Evolutionary conservation across 2,113 vertebrate genomes (phyloP), one percentile per base, ranked within the genome.

Genomic region (Esox niger): DNA sequence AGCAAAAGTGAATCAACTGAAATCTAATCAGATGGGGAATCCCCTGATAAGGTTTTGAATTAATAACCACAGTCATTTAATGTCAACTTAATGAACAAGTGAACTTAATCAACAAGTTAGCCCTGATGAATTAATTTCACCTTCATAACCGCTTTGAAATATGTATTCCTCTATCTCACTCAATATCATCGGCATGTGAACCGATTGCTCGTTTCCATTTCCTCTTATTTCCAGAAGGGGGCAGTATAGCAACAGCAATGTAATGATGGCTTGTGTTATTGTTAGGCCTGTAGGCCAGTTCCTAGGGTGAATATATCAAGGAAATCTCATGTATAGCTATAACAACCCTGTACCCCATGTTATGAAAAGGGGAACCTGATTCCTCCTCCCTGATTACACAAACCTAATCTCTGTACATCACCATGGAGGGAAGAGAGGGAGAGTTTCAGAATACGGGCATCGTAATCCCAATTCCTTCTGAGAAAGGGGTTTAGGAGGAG

Each of bases 221-320:
- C 35, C 0, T 56, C 0, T 58, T 29, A n/a, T n/a, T 4, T 52
- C 49, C 88, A 89, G 65, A 63, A 68, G 89, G 75, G 82, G 88
- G 83, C 85, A 88, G 84, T 27, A 27, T 59, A 30, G 57, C 57
- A 21, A 31, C 29, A 31, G 2, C 78, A 68, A 61, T 61, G 72
- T 46, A 81, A 23, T 25, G 33, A 64, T 6, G 3, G 35, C 29
- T 59, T 27, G 10, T 26, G 30, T 43, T 15, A 35, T 17, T 38
- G 33, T 62, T 35, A 25, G 55, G 20, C 21, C 31, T 38, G 10
- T 38, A 6, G 11, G 58, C 25, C 54, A 55, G 9, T 13, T 35
- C 32, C 68, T 15, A 3, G 62, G 57, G 63, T 52, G 26, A 63
- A 2, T 11, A 55, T 56, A 55, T 56, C 61, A 54, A 25, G 61